Conservation (phyloP, 1,140 invertebrate species). For the Amyelois transitella region DNA sequence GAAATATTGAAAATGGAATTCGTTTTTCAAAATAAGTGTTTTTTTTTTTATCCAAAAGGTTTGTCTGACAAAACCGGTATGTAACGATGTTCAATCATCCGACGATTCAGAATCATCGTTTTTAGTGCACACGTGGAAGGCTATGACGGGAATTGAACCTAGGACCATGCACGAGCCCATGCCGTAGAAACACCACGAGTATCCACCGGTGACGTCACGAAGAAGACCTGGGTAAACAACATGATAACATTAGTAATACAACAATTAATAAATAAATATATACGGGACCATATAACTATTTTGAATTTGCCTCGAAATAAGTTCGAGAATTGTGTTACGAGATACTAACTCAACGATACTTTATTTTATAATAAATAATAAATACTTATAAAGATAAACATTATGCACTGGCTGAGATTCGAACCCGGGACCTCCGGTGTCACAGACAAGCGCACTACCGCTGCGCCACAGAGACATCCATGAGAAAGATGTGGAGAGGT, state of each 20-base stretch:
- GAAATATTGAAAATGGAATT: no score
- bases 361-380: background rate
- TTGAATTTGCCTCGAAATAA: no score
- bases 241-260: background rate
- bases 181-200: conserved; percentile 81
- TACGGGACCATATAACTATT: background rate
- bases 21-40: background rate
- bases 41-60: background rate
- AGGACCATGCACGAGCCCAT: conserved; percentile 85
- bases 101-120: conserved; percentile 62
- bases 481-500: no score
- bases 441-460: no score
- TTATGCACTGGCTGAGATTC: no score
- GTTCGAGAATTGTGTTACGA: no score
- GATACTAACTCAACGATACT: no score
- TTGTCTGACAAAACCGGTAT: no score
- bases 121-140: conserved; percentile 64
- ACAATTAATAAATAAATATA: background rate
- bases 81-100: conserved; percentile 60
- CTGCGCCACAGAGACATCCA: no score
- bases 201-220: conserved; percentile 81
- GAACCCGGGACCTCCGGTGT: no score
- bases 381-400: background rate
- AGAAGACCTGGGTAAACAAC: conserved; percentile 73
- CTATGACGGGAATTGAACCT: conserved; percentile 78